phyloP scores from a whole-genome alignment of 2,113 vertebrate genomes.

The Anguilla japonica region DNA sequence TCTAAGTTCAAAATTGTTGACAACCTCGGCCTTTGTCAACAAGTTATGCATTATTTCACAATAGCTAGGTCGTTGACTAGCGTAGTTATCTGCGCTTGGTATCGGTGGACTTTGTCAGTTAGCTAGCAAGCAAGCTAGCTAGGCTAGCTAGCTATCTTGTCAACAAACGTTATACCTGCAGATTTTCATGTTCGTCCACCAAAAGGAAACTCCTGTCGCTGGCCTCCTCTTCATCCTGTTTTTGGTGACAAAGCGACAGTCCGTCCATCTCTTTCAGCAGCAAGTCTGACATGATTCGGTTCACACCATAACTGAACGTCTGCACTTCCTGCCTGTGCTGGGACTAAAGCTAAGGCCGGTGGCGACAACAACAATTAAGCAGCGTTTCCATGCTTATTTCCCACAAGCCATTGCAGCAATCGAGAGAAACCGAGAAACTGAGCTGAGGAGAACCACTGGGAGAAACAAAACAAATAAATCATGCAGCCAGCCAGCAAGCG shows the following conservation, averaged over 20 bases:
- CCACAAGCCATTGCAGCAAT: conserved; percentile 19
- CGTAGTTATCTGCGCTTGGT: not conserved
- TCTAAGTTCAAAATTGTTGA: no score
- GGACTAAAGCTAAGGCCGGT: conserved; percentile 52
- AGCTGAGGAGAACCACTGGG: not conserved
- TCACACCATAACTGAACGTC: conserved; percentile 3
- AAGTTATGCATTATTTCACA: not conserved
- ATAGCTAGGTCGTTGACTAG: not conserved
- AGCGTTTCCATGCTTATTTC: conserved; percentile 26
- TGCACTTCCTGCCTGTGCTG: not conserved
- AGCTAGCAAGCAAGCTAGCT: conserved; percentile 15
- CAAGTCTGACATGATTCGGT: conserved; percentile 67
- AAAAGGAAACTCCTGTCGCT: conserved; percentile 67
- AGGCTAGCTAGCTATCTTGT: not conserved
- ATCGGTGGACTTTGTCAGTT: conserved; percentile 20
- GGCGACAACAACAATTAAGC: conserved; percentile 53
- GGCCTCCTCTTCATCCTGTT: conserved; percentile 30
- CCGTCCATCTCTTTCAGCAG: conserved; percentile 67
- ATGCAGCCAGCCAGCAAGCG: not conserved
- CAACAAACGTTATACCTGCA: conserved; percentile 61
- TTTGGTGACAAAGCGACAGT: conserved; percentile 38
- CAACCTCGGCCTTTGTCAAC: no score
- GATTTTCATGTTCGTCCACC: conserved; percentile 74
- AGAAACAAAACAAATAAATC: conserved; percentile 3
- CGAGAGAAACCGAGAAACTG: not conserved